Evolutionary conservation across 2,113 vertebrate genomes (phyloP), one percentile per base, ranked within the genome.

Genomic region (Ancistrus triradiatus): DNA sequence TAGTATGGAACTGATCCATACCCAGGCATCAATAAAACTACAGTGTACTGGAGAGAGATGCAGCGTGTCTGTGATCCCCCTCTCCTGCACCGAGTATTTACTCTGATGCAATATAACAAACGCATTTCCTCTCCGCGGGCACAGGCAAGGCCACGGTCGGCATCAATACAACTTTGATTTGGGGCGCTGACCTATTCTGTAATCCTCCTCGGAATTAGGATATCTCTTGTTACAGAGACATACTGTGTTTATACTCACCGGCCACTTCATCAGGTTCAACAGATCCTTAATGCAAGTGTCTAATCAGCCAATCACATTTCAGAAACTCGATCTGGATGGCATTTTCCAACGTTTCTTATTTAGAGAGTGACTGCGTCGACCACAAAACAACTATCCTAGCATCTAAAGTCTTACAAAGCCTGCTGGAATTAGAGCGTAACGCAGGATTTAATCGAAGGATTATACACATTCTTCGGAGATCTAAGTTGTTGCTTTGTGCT

Each of bases 151-250:
- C 7, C 18, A 3, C 46, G 25, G 24, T 28, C 13, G 28, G 17
- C 40, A 46, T 33, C 53, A 21, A 15, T 57, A 48, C 33, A 4
- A 40, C 42, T 50, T 51, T 49, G 65, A 59, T 43, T 42, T 43
- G 13, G 10, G 22, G 19, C 40, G 42, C 7, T 42, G 33, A 38
- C 59, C 50, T 49, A 11, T 69, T 63, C 18, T 57, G 14, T 22
- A 44, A 28, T 35, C 50, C 42, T 15, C 1, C 4, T 59, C 46
- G 31, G n/a, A 21, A 62, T 28, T n/a, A 53, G 1, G 11, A 31
- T 6, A 42, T 21, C 22, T 10, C 11, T 24, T 43, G n/a, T n/a
- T n/a, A n/a, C n/a, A n/a, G n/a, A n/a, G n/a, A n/a, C n/a, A n/a
- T n/a, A n/a, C n/a, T n/a, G n/a, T n/a, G n/a, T n/a, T n/a, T n/a